Percentiles rank a stretch among this genome's conserved stretches.
Evolutionary conservation across 2,113 vertebrate genomes (phyloP).

Genomic region (Willisornis vidua): DNA sequence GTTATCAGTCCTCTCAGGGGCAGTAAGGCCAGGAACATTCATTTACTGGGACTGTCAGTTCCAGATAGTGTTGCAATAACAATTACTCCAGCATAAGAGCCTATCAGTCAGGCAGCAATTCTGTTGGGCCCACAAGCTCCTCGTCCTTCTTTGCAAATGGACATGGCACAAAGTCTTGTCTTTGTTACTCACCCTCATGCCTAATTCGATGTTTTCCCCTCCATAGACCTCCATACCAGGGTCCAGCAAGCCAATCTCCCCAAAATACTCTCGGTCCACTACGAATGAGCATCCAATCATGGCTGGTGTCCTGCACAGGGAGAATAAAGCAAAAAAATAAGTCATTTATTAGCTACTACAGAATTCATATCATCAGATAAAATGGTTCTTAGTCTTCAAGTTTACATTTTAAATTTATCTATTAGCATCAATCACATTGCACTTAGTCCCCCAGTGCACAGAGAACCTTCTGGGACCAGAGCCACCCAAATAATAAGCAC

Average conservation of each 20-base stretch:
- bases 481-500: no score
- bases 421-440: not conserved
- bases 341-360: not conserved
- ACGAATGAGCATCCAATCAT: constrained; percentile 99
- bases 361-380: not conserved
- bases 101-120: not conserved
- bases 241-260: constrained; percentile 94
- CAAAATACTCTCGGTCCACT: constrained; percentile 94
- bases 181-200: constrained; percentile 90
- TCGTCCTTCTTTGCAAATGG: not conserved
- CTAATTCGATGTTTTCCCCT: constrained; percentile 96
- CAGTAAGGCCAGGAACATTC: not conserved
- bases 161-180: not conserved
- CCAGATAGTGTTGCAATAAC: not conserved
- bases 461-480: no score
- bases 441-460: not conserved
- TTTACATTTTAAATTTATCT: not conserved
- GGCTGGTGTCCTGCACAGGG: constrained; percentile 87
- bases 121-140: not conserved
- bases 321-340: not conserved
- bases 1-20: not conserved
- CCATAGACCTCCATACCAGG: constrained; percentile 99
- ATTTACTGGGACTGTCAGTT: not conserved
- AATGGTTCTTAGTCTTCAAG: not conserved
- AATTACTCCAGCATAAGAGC: not conserved